Conservation (phyloP, 2,113 vertebrate species). For the Leptobrachium ailaonicum region DNA sequence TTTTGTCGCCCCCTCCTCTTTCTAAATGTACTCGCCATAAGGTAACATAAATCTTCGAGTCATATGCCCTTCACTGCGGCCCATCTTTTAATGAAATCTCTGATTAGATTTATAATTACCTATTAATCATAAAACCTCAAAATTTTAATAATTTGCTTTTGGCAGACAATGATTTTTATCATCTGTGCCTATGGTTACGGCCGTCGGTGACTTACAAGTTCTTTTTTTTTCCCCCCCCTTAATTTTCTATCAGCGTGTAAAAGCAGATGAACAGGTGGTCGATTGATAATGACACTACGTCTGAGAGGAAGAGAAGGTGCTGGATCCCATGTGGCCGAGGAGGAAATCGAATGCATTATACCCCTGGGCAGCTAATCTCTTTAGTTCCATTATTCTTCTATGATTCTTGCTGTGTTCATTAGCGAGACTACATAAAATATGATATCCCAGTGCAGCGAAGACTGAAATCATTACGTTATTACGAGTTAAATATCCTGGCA, state of each 20-base stretch:
- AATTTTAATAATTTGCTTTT: constrained; percentile 13
- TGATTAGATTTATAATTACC: constrained; percentile 41
- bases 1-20: no score
- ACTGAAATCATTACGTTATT: constrained; percentile 10
- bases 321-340: constrained; percentile 6
- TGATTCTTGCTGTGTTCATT: constrained; percentile 13
- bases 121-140: constrained; percentile 34
- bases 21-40: not conserved
- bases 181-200: not conserved
- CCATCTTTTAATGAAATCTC: constrained; percentile 24
- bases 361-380: constrained; percentile 11
- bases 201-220: constrained; percentile 2
- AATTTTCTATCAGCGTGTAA: constrained; percentile 29
- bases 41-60: not conserved
- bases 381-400: not conserved
- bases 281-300: constrained; percentile 33
- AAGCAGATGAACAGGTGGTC: constrained; percentile 35
- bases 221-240: not conserved
- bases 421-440: constrained; percentile 14
- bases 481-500: not conserved
- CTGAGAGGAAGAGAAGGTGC: constrained; percentile 17
- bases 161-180: constrained; percentile 20
- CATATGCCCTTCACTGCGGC: constrained; percentile 6
- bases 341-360: constrained; percentile 24
- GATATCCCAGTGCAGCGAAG: constrained; percentile 4